Evolutionary conservation across 2,113 vertebrate genomes (phyloP), one percentile per base, ranked within the genome.

Genomic region (Condylura cristata): DNA sequence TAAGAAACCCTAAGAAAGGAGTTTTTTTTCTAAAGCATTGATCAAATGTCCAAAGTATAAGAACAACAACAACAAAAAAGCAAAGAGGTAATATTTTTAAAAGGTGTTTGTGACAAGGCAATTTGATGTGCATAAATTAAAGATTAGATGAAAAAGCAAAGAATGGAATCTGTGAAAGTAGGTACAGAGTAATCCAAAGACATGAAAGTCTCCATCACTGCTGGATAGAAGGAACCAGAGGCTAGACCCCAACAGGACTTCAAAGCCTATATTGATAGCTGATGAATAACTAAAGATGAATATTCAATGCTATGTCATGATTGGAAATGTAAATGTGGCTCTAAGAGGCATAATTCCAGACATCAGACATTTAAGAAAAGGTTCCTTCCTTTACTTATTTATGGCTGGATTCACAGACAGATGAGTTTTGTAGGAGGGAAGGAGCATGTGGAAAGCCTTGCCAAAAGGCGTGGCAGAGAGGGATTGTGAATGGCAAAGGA

Each of bases 241-340:
- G 60, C 71, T 89, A 81, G 93, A 84, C 63, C 86, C 68, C 44
- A 94, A 17, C 24, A 72, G 34, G 63, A n/a, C 88, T 82, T 90
- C 46, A 86, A 91, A 95, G 68, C 80, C 65, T 32, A 11, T 41
- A 61, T 11, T 91, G 94, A 98, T 94, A 85, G 84, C 56, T 96
- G 93, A 93, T 86, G 90, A 95, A 96, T 96, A 97, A 92, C 28
- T 88, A 95, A 97, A 85, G 74, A 93, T 95, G 93, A 95, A 71
- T 75, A 95, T 88, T 94, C 96, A 97, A 93, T 95, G 78, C 94
- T 95, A 93, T 96, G 81, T 78, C 44, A n/a, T 92, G 87, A 97
- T 85, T 97, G 96, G 92, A 94, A 96, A 95, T 86, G 1, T 53
- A 93, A 97, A 96, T 79, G 81, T 24, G 56, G 17, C 70, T 90